Evolutionary conservation across 1,140 invertebrate species (phyloP).

Genomic region (Stegodyphus mimosarum): DNA sequence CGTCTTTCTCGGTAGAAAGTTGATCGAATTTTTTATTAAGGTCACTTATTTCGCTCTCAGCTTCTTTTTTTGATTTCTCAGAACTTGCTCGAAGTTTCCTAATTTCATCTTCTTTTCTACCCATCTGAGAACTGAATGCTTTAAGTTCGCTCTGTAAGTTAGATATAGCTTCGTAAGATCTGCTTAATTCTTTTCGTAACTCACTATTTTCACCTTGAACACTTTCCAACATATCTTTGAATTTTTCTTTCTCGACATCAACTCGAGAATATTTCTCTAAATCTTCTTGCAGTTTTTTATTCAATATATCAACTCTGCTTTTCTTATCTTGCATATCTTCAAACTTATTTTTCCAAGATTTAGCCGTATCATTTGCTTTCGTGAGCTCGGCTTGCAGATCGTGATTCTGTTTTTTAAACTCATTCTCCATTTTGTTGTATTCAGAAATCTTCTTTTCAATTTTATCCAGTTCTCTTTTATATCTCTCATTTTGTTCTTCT

Average conservation of each 20-base stretch:
- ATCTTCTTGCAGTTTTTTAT: conserved; percentile 34
- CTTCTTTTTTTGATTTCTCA: conserved; percentile 4
- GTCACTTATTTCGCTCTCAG: conserved; percentile 77
- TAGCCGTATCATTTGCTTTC: conserved; percentile 16
- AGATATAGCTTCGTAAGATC: conserved; percentile 62
- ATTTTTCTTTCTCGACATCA: conserved; percentile 30
- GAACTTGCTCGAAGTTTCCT: conserved; percentile 6
- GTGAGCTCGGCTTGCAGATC: conserved; percentile 19
- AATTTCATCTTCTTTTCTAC: conserved; percentile 47
- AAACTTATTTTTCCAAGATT: conserved; percentile 25
- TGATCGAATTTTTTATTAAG: conserved; percentile 78
- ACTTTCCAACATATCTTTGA: conserved; percentile 20
- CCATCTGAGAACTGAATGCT: conserved; percentile 22
- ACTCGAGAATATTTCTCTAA: conserved; percentile 20
- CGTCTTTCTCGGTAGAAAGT: conserved; percentile 66
- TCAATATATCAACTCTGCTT: conserved; percentile 12
- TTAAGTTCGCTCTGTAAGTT: conserved; percentile 63
- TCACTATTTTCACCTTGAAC: conserved; percentile 64
- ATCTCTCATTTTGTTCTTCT: conserved; percentile 51
- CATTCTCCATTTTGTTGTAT: conserved; percentile 27
- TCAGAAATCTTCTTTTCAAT: conserved; percentile 26
- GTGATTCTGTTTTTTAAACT: conserved; percentile 27
- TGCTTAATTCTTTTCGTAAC: conserved; percentile 62
- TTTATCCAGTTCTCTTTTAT: conserved; percentile 46
- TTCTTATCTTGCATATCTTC: conserved; percentile 38